Evolutionary conservation across 2,888 invertebrate species (phyloP), one percentile per base, ranked within the genome.

Genomic region (Beris chalybata): DNA sequence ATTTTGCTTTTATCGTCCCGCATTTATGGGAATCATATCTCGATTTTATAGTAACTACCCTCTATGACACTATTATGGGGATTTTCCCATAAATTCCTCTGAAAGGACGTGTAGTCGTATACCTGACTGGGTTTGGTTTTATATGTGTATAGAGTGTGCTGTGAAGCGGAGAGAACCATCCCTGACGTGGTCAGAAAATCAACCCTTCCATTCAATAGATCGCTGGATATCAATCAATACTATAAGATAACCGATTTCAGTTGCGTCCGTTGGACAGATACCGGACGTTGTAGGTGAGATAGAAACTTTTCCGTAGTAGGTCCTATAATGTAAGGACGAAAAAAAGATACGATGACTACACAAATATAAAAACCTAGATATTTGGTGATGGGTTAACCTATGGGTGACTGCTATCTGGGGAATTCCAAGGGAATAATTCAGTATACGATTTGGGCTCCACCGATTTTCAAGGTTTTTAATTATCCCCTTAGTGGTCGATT

Each of bases 1-100:
- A 58, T 22, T 58, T 58, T 44, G 45, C 30, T 13, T 58, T 44
- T 45, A 47, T 29, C 57, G 45, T 58, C 12, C 45, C 57, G 45
- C 38, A 38, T 38, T 58, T 58, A 45, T 31, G 45, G 29, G 57
- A 58, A 45, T 58, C 57, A 58, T 58, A 58, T 58, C 57, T 58
- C 45, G 44, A 58, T 58, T 58, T 58, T 58, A 58, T 58, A 45
- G 47, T 29, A 22, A 45, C 29, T 58, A 58, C 57, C 57, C 45
- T 58, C 45, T 58, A 45, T 47, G 57, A 45, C 57, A 45, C 57
- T 58, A 45, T 58, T 58, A 58, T 29, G 7, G 45, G 45, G 13
- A 29, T 45, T 47, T 58, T 58, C 57, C 44, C 45, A 58, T 58
- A 58, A 58, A 58, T 58, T 45, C n/a, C 12, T 30, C 13, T 29